These are phyloP conservation scores for Oscheius sp. DNA, from an alignment of 1,140 invertebrate species.

Conservation along the genomic window DNA sequence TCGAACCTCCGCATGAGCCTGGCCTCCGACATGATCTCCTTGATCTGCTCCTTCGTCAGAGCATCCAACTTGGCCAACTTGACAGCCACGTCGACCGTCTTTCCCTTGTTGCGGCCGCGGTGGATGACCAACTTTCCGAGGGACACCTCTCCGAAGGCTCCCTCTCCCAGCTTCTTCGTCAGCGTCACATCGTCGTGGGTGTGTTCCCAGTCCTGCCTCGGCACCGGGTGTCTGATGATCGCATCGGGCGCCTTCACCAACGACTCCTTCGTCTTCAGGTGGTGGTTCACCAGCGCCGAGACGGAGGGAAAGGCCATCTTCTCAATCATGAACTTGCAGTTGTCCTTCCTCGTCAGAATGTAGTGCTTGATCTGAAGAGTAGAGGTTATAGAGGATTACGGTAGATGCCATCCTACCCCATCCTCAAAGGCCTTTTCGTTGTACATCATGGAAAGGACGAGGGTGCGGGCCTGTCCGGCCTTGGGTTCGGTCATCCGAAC, in stretches of 20 bases:
- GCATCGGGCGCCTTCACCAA: too few species aligned
- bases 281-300: slow-evolving; percentile 24
- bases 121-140: too few species aligned
- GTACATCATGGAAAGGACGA: too few species aligned
- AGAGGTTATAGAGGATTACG: background rate
- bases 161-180: slow-evolving; percentile 41
- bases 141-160: slow-evolving; percentile 43
- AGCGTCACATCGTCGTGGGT: slow-evolving; percentile 31
- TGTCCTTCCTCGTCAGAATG: slow-evolving; percentile 5
- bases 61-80: slow-evolving; percentile 24
- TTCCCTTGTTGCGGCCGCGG: slow-evolving; percentile 15
- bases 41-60: slow-evolving; percentile 28
- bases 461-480: too few species aligned
- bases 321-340: slow-evolving; percentile 35
- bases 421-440: too few species aligned
- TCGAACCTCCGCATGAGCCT: slow-evolving; percentile 27
- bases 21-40: slow-evolving; percentile 30
- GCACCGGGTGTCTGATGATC: slow-evolving; percentile 17
- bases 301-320: slow-evolving; percentile 25
- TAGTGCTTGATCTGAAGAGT: slow-evolving; percentile 27
- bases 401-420: slow-evolving; percentile 36
- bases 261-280: too few species aligned
- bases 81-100: too few species aligned
- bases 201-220: slow-evolving; percentile 42
- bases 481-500: slow-evolving; percentile 33